phyloP scores from a whole-genome alignment of 2,888 invertebrate genomes.

The Dryobota labecula region DNA sequence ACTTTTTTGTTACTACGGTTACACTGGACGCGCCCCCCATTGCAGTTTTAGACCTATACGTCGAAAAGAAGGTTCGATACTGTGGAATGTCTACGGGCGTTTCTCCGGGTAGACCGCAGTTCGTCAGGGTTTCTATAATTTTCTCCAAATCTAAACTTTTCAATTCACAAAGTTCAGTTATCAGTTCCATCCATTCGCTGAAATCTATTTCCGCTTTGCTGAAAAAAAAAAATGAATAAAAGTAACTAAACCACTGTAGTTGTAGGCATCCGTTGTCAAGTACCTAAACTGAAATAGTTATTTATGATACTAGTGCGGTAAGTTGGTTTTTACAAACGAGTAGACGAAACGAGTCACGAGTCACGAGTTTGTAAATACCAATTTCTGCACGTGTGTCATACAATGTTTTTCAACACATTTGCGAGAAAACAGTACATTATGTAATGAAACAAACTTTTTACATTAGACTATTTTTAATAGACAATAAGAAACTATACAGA shows the following conservation, averaged over 20 bases:
- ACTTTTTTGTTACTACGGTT: not conserved
- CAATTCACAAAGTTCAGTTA: constrained; percentile 74
- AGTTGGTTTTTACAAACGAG: no score
- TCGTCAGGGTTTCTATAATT: constrained; percentile 72
- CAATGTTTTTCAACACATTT: no score
- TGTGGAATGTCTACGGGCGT: constrained; percentile 74
- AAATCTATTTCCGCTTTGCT: constrained; percentile 80
- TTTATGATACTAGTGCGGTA: no score
- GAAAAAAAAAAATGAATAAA: constrained; percentile 62
- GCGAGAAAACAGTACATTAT: no score
- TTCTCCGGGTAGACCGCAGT: constrained; percentile 82
- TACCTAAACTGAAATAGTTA: not conserved
- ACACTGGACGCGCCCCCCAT: not conserved
- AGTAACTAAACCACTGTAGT: not conserved
- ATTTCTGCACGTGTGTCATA: no score
- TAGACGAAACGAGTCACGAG: no score
- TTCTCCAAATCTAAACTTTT: constrained; percentile 73
- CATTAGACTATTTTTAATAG: no score
- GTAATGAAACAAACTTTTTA: no score
- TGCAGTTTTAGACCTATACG: constrained; percentile 73
- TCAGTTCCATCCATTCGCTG: constrained; percentile 78
- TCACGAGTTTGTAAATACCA: no score
- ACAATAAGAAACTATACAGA: no score
- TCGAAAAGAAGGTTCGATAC: constrained; percentile 78
- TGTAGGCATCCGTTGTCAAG: not conserved